phyloP scores from a whole-genome alignment of 1,140 invertebrate genomes.

The Protaetia brevitarsis region DNA sequence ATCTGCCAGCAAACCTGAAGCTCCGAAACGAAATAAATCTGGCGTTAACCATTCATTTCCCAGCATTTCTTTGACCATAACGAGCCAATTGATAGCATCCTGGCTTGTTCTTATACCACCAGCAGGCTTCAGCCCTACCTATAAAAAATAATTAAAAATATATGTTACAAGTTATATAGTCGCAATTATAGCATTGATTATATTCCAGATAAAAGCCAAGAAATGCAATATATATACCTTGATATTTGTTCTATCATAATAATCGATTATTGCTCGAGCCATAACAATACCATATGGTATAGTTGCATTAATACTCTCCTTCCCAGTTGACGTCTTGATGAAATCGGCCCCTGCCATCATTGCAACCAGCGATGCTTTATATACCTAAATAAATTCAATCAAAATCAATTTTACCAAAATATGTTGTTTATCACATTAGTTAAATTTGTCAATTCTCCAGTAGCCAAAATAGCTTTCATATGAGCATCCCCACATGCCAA shows the following conservation, averaged over 20 bases:
- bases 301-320: conserved; percentile 94
- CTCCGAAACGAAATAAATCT: conserved; percentile 89
- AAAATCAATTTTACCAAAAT: not conserved
- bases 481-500: conserved; percentile 74
- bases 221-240: conserved; percentile 58
- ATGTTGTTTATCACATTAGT: conserved; percentile 67
- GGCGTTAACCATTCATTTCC: conserved; percentile 84
- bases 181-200: too few species aligned
- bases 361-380: conserved; percentile 85
- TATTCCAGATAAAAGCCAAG: not conserved
- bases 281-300: conserved; percentile 89
- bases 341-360: conserved; percentile 97
- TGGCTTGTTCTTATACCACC: conserved; percentile 88
- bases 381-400: conserved; percentile 54
- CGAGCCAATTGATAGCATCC: conserved; percentile 86
- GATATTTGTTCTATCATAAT: conserved; percentile 65
- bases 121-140: conserved; percentile 96
- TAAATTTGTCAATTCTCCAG: conserved; percentile 86
- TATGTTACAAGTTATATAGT: too few species aligned
- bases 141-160: conserved; percentile 36
- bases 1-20: conserved; percentile 82
- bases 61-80: conserved; percentile 80
- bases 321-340: conserved; percentile 99
- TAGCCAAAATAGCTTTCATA: conserved; percentile 92
- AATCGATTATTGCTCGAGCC: conserved; percentile 88